Evolutionary conservation across 2,888 invertebrate genomes (phyloP).

Genomic region (Orthosia gothica): DNA sequence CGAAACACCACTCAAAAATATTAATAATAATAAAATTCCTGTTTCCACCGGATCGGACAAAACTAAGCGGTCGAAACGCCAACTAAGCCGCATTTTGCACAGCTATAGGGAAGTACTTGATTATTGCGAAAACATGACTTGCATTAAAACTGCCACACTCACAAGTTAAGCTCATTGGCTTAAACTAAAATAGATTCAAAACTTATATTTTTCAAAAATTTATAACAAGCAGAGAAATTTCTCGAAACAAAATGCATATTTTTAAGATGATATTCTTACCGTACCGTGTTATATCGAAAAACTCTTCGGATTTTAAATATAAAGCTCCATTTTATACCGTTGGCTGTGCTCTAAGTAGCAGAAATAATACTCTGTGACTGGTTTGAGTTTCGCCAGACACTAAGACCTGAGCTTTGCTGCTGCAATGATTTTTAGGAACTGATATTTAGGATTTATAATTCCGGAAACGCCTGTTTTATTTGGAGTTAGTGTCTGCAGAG

Average conservation of each 20-base stretch:
- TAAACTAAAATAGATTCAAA: conserved; percentile 7
- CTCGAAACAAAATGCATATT: conserved; percentile 41
- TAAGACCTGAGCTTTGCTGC: conserved; percentile 22
- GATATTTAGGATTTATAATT: conserved; percentile 11
- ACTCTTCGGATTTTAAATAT: conserved; percentile 47
- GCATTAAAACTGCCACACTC: conserved; percentile 1
- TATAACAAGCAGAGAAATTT: neutral
- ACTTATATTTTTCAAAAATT: conserved; percentile 8
- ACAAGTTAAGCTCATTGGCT: conserved; percentile 8
- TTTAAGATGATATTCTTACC: conserved; percentile 39
- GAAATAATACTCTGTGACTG: conserved; percentile 34
- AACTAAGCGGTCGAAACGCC: too few relatives aligned
- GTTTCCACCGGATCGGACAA: too few relatives aligned
- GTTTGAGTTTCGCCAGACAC: conserved; percentile 36
- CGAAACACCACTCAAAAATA: too few relatives aligned
- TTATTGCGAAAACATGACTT: neutral
- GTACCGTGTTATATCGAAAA: conserved; percentile 36
- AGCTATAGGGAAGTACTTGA: neutral
- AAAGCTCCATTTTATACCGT: conserved; percentile 41
- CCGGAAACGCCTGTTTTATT: neutral
- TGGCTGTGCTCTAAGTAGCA: conserved; percentile 28
- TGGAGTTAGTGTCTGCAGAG: neutral
- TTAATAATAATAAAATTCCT: too few relatives aligned
- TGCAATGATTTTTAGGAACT: conserved; percentile 37
- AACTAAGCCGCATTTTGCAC: too few relatives aligned